A percentile compares a stretch with the other conserved stretches of the same genome.
phyloP scores from a whole-genome alignment of 2,113 vertebrate genomes.

The Pangasianodon gigas region DNA sequence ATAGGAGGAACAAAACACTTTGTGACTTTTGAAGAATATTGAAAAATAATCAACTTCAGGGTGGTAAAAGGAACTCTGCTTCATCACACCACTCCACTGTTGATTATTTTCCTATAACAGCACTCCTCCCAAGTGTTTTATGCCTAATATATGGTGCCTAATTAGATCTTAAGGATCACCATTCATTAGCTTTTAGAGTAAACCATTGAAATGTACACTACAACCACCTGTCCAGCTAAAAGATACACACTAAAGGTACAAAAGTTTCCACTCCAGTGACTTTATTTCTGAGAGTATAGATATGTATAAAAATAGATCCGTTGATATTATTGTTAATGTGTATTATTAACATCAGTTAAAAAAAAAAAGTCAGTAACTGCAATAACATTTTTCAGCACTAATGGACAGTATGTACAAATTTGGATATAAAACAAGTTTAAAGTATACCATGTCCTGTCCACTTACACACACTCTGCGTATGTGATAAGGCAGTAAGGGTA shows the following conservation, averaged over 20 bases:
- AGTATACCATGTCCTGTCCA: not conserved
- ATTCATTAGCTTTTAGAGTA: not conserved
- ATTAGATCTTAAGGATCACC: not conserved
- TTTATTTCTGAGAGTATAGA: too few relatives aligned
- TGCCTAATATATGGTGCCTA: not conserved
- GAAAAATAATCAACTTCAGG: not conserved
- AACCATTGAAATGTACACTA: not conserved
- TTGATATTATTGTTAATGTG: not conserved
- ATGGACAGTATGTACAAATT: not conserved
- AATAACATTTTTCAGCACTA: not conserved
- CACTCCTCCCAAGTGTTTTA: not conserved
- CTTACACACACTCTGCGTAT: conserved; percentile 5
- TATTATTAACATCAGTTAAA: not conserved
- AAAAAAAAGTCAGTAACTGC: not conserved
- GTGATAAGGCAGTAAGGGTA: conserved; percentile 24
- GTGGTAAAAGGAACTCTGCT: not conserved
- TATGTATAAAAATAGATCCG: too few relatives aligned
- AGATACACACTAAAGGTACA: not conserved
- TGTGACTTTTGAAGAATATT: not conserved
- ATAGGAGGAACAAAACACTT: not conserved
- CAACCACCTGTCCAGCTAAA: not conserved
- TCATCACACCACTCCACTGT: not conserved
- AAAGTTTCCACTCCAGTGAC: not conserved
- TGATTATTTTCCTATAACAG: not conserved
- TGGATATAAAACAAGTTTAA: not conserved